phyloP scores from a whole-genome alignment of 1,140 invertebrate genomes.

The Neoseiulus cucumeris region DNA sequence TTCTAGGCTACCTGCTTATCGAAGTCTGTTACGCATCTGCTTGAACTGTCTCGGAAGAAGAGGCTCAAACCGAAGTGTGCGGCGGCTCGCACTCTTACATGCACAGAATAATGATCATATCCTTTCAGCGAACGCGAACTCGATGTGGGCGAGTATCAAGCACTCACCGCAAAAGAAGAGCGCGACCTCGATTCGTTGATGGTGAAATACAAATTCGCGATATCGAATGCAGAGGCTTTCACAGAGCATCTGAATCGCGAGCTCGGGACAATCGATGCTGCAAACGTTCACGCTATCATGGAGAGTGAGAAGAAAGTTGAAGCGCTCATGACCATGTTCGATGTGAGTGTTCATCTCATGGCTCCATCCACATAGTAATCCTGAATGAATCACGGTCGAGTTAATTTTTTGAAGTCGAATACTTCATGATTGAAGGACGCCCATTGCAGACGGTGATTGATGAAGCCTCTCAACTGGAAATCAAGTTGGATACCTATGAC shows the following conservation, averaged over 20 bases:
- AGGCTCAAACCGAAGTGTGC: background rate
- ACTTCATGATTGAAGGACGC: too few relatives aligned
- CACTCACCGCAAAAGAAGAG: conserved; percentile 60
- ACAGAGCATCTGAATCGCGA: conserved; percentile 59
- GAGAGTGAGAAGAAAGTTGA: conserved; percentile 60
- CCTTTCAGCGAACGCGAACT: conserved; percentile 12
- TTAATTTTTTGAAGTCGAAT: too few relatives aligned
- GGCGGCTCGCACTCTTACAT: too few relatives aligned
- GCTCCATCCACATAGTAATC: background rate
- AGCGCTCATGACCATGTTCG: conserved; percentile 60
- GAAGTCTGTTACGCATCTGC: background rate
- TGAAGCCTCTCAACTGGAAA: conserved; percentile 53
- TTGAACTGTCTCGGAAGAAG: background rate
- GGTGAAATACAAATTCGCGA: conserved; percentile 49
- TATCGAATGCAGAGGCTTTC: conserved; percentile 65
- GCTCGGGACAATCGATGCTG: conserved; percentile 57
- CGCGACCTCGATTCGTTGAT: conserved; percentile 49
- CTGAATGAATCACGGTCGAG: too few relatives aligned
- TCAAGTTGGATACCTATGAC: conserved; percentile 48
- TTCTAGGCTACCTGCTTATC: background rate
- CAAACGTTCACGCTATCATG: conserved; percentile 64
- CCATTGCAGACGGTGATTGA: conserved; percentile 37
- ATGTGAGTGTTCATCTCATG: conserved; percentile 29
- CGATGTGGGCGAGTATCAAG: conserved; percentile 48
- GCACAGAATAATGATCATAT: too few relatives aligned